These are phyloP conservation scores for Mimumesa dahlbomi DNA, from an alignment of 2,888 invertebrate genomes.

Conservation along the genomic window DNA sequence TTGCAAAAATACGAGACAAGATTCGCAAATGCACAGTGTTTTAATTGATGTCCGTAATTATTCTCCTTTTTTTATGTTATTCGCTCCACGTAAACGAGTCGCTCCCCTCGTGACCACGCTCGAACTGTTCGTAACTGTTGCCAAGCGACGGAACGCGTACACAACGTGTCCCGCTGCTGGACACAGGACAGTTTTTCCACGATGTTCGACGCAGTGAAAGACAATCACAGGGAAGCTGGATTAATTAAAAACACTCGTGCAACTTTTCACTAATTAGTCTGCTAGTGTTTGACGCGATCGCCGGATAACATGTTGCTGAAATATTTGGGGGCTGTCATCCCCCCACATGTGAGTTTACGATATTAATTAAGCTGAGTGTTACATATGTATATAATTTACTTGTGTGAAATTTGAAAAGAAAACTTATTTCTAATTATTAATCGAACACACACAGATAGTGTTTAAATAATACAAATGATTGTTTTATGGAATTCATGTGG, in stretches of 20 bases:
- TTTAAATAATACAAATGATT: too few species aligned
- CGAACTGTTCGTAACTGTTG: slow-evolving; percentile 17
- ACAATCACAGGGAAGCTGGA: not conserved
- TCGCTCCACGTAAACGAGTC: not conserved
- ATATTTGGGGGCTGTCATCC: slow-evolving; percentile 88
- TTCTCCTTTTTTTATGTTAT: not conserved
- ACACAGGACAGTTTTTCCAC: not conserved
- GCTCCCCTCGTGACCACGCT: not conserved
- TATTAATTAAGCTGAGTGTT: not conserved
- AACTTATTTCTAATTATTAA: not conserved
- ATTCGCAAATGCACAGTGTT: too few species aligned
- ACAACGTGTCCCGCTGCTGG: slow-evolving; percentile 9
- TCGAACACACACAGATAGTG: too few species aligned
- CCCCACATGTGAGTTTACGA: slow-evolving; percentile 85
- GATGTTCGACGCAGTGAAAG: not conserved
- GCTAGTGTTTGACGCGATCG: not conserved
- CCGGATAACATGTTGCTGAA: slow-evolving; percentile 83
- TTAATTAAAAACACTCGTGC: not conserved
- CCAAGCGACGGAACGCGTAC: slow-evolving; percentile 40
- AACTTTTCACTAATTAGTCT: not conserved
- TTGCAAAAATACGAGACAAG: too few species aligned
- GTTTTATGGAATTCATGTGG: too few species aligned
- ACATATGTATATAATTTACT: not conserved
- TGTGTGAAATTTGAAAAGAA: not conserved
- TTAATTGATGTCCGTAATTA: too few species aligned